Conservation (phyloP, 2,113 vertebrate species). For the Setophaga coronata region DNA sequence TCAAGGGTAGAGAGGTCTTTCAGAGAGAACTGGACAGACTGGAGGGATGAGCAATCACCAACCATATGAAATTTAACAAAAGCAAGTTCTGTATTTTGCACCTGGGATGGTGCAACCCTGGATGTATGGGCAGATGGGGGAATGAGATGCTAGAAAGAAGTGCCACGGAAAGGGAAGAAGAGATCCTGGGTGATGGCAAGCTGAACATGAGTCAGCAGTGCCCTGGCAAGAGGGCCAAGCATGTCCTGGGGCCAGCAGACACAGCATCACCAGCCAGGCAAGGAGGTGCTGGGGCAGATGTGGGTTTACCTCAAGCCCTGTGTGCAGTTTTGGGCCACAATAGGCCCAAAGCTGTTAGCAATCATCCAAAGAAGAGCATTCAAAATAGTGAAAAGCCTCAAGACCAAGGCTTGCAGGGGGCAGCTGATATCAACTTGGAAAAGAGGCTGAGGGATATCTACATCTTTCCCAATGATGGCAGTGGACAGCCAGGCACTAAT, state of each 20-base stretch:
- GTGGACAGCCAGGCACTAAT: rapidly evolving
- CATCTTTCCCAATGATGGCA: background rate
- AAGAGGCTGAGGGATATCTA: background rate
- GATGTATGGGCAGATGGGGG: rapidly evolving
- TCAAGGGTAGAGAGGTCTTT: background rate
- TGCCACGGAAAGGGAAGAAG: rapidly evolving
- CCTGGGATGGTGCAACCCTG: background rate
- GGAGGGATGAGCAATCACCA: background rate
- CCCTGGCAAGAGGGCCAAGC: rapidly evolving
- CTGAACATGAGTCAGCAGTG: background rate
- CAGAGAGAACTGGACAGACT: background rate
- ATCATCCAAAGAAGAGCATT: background rate
- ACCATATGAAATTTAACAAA: background rate
- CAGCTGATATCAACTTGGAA: background rate
- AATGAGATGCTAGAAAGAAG: background rate
- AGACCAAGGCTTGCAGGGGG: rapidly evolving
- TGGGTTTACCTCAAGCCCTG: background rate
- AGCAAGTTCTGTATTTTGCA: background rate
- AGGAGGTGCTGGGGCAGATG: background rate
- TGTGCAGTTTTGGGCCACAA: background rate
- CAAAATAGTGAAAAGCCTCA: background rate
- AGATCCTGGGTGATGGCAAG: rapidly evolving
- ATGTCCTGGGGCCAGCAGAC: rapidly evolving
- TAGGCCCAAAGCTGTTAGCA: background rate
- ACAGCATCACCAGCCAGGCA: rapidly evolving